Evolutionary conservation across 1,140 invertebrate species (phyloP).

Genomic region (Condylostylus longicornis): DNA sequence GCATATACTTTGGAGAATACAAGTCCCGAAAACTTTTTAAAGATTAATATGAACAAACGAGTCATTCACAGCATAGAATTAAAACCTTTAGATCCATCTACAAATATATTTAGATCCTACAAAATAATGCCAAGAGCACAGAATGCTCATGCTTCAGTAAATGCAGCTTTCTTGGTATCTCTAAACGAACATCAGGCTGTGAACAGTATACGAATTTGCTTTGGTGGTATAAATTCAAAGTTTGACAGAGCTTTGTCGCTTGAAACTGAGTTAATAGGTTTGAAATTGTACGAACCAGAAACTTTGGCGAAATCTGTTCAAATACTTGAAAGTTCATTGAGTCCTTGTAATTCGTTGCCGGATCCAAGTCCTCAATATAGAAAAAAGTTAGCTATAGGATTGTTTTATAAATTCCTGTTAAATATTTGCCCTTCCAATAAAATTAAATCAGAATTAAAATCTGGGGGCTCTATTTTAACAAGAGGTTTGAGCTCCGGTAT

Average conservation of each 20-base stretch:
- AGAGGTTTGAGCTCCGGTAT: conserved; percentile 51
- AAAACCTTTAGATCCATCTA: conserved; percentile 3
- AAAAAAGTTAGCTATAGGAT: conserved; percentile 40
- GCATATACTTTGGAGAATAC: conserved; percentile 7
- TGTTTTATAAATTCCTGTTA: conserved; percentile 59
- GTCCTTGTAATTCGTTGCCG: conserved; percentile 43
- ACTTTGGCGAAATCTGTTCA: conserved; percentile 40
- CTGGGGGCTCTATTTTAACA: conserved; percentile 42
- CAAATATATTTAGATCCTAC: conserved; percentile 7
- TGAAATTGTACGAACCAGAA: conserved; percentile 33
- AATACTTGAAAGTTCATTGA: conserved; percentile 41
- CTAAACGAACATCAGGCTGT: conserved; percentile 42
- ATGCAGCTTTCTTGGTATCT: conserved; percentile 56
- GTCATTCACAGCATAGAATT: conserved; percentile 19
- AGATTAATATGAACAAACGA: conserved; percentile 10
- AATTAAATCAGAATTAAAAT: conserved; percentile 29
- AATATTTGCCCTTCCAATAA: conserved; percentile 32
- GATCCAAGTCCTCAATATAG: conserved; percentile 51
- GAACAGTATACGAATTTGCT: conserved; percentile 33
- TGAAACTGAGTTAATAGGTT: conserved; percentile 45
- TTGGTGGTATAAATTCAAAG: conserved; percentile 50
- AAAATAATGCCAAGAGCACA: conserved; percentile 65
- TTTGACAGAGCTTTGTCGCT: conserved; percentile 56
- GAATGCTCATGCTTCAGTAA: conserved; percentile 71
- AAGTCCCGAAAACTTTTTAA: conserved; percentile 11